Percentiles rank a stretch among this genome's conserved stretches.
phyloP scores from a whole-genome alignment of 2,888 invertebrate genomes.

The Dicyrtomina minuta region DNA sequence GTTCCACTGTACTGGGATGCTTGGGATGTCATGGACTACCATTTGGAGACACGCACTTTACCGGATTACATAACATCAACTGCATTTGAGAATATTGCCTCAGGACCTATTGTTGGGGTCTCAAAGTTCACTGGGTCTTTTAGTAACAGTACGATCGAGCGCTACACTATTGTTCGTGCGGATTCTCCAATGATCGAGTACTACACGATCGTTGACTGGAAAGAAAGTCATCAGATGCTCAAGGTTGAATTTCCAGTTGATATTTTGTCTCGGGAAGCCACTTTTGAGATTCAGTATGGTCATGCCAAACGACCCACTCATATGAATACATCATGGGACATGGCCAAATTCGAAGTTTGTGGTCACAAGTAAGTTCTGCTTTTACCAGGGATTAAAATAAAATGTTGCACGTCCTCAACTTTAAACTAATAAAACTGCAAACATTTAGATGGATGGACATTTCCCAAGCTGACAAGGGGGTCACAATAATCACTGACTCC shows the following conservation, averaged over 20 bases:
- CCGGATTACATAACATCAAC: background rate
- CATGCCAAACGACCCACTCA: conserved; percentile 58
- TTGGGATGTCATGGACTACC: conserved; percentile 63
- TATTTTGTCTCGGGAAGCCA: conserved; percentile 56
- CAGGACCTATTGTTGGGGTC: conserved; percentile 38
- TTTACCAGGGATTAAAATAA: no score
- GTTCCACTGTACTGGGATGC: conserved; percentile 62
- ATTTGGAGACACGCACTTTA: conserved; percentile 58
- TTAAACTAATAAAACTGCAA: no score
- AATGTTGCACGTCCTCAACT: no score
- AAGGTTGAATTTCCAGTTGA: conserved; percentile 59
- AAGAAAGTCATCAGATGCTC: conserved; percentile 59
- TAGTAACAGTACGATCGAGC: conserved; percentile 46
- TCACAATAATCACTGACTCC: conserved; percentile 59
- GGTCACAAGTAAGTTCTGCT: conserved; percentile 57
- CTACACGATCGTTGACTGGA: conserved; percentile 58
- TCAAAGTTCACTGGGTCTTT: conserved; percentile 41
- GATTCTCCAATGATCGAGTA: conserved; percentile 57
- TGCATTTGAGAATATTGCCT: conserved; percentile 11
- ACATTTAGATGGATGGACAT: conserved; percentile 58
- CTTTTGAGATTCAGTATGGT: conserved; percentile 61
- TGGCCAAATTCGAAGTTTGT: conserved; percentile 61
- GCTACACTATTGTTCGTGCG: conserved; percentile 57
- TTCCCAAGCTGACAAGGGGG: conserved; percentile 59
- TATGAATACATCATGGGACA: conserved; percentile 61